Evolutionary conservation across 2,797 vertebrate genomes (phyloP), one percentile per base, ranked within the genome.

Genomic region (Triplophysa yarkandensis): DNA sequence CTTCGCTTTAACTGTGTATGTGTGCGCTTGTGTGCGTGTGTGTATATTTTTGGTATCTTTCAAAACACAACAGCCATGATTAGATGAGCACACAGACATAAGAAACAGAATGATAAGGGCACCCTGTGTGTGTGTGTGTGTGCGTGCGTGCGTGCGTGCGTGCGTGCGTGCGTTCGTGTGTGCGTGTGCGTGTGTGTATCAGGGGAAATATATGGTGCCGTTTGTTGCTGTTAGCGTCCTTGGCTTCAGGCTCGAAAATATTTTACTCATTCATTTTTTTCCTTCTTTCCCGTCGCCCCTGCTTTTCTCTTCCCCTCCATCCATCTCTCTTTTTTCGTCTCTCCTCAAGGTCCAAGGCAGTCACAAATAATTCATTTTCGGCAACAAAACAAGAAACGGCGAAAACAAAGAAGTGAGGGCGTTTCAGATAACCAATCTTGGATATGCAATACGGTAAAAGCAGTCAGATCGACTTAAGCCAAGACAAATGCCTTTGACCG

Each of bases 291-390:
- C n/a, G 48, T 61, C 63, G 71, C 25, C 77, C 70, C n/a, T 28
- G 57, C 28, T 28, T 68, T 39, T 74, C 64, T 52, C 27, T 65
- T 64, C 21, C 44, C 71, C 54, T 28, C 48, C 28, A 67, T 61
- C 63, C 71, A 30, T 79, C 70, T 71, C 64, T 60, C 58, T 76
- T 76, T 79, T 66, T 76, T 76, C 77, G 83, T 69, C 21, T 78
- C 72, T 74, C 36, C 25, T 79, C 79, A 83, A 81, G 74, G 73
- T 65, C 65, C 52, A 67, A 65, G 76, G 79, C 76, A 81, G 58
- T 68, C 65, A 80, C 83, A 84, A 83, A 84, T 84, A 78, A 83
- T 84, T 78, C 27, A 72, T 83, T 80, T 79, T 82, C 55, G 73
- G 48, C 70, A n/a, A 44, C 66, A 36, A 21, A 63, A 81, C 77